These are phyloP conservation scores for Tenrec ecaudatus DNA, from an alignment of 2,113 vertebrate genomes.

Conservation along the genomic window DNA sequence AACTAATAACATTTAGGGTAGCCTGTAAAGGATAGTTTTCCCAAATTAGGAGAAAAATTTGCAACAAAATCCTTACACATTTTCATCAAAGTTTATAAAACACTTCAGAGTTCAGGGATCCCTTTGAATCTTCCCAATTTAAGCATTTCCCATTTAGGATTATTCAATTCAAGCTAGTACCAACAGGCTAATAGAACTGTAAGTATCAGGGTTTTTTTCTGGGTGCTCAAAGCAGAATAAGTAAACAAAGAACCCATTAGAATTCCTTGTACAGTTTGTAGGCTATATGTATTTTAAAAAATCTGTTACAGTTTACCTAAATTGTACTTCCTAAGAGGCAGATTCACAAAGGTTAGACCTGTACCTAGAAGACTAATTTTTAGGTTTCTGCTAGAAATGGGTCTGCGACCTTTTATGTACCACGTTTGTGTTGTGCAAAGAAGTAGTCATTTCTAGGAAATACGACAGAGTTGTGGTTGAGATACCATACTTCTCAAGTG, in stretches of 20 bases:
- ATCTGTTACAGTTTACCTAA: constrained; percentile 49
- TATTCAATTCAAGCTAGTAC: constrained; percentile 43
- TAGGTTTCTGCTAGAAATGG: constrained; percentile 52
- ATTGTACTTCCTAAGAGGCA: constrained; percentile 18
- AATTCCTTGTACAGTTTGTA: constrained; percentile 47
- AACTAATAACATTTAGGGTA: neutral
- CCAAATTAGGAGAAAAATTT: constrained; percentile 37
- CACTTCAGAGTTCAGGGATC: constrained; percentile 39
- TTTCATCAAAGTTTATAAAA: constrained; percentile 28
- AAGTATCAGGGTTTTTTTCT: constrained; percentile 69
- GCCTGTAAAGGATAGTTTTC: constrained; percentile 56
- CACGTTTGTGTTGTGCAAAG: constrained; percentile 10
- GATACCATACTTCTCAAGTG: constrained; percentile 21
- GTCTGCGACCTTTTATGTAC: constrained; percentile 33
- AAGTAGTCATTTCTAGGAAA: constrained; percentile 58
- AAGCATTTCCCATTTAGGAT: constrained; percentile 30
- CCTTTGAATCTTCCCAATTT: constrained; percentile 25
- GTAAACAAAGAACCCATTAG: constrained; percentile 51
- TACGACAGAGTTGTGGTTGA: neutral
- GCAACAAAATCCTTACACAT: neutral
- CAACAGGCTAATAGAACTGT: neutral
- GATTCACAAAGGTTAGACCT: constrained; percentile 30
- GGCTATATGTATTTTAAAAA: neutral
- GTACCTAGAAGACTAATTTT: constrained; percentile 35
- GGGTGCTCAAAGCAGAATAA: constrained; percentile 43